These are phyloP conservation scores for Darevskia mixta DNA, from an alignment of 2,797 vertebrate species.

Conservation along the genomic window DNA sequence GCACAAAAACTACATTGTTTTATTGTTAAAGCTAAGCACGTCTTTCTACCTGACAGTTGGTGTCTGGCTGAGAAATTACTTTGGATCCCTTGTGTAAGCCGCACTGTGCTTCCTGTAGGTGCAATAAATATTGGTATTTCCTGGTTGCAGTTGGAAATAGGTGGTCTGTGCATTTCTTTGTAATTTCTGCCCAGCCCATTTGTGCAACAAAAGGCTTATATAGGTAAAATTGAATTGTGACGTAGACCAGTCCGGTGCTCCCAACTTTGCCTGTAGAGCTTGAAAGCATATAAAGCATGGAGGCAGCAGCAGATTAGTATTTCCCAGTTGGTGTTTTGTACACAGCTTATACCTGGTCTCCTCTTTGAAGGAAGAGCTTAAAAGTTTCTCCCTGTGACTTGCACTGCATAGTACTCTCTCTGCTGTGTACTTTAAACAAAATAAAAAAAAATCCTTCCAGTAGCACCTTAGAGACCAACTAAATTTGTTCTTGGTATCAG, in stretches of 20 bases:
- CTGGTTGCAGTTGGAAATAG: rapidly evolving
- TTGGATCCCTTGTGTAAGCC: background rate
- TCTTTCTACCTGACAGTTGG: background rate
- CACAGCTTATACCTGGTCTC: background rate
- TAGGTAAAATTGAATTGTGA: background rate
- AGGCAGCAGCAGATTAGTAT: background rate
- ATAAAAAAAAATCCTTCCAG: no score
- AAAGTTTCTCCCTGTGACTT: background rate
- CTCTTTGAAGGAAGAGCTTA: background rate
- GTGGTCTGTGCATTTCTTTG: rapidly evolving
- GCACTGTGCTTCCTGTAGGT: background rate
- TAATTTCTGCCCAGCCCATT: rapidly evolving
- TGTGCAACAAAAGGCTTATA: background rate
- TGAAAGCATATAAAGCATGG: background rate
- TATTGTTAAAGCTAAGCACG: background rate
- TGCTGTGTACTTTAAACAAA: background rate
- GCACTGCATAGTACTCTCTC: background rate
- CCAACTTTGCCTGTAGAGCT: background rate
- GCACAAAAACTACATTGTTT: background rate
- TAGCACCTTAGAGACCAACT: no score
- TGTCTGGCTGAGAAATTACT: background rate
- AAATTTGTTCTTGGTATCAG: no score
- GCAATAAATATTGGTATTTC: background rate
- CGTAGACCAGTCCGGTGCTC: background rate
- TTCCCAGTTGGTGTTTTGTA: background rate